These are phyloP conservation scores for Oreochromis niloticus DNA, from an alignment of 2,113 vertebrate species.

Conservation along the genomic window DNA sequence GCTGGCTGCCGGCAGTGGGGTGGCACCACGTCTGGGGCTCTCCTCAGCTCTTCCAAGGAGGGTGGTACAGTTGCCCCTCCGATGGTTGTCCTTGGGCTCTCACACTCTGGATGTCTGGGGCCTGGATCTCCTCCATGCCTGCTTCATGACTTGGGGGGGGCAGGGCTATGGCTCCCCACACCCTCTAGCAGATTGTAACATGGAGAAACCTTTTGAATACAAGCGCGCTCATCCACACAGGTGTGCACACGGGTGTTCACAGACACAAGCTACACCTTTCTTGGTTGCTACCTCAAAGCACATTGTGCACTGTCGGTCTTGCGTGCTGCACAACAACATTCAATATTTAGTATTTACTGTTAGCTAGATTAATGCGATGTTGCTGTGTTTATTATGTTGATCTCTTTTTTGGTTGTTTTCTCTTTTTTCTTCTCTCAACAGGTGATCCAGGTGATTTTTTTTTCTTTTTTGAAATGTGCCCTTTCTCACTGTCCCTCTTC, in stretches of 20 bases:
- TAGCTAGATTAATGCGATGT: no score
- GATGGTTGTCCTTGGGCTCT: neutral
- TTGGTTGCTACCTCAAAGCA: no score
- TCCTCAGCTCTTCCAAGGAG: fast-evolving
- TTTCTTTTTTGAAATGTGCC: no score
- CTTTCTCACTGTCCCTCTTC: no score
- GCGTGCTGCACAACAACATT: no score
- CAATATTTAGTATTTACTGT: no score
- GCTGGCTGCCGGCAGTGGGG: neutral
- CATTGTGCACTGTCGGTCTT: no score
- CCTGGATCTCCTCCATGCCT: fast-evolving
- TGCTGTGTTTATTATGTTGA: no score
- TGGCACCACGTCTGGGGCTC: fast-evolving
- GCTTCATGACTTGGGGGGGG: neutral
- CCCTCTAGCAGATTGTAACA: fast-evolving
- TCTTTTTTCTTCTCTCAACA: no score
- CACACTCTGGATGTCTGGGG: fast-evolving
- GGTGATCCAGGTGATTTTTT: no score
- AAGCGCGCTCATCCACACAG: neutral
- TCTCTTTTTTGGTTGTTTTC: no score
- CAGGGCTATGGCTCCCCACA: neutral
- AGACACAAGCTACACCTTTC: fast-evolving
- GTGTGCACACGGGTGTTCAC: neutral
- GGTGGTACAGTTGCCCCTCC: fast-evolving
- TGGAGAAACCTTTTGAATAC: neutral